Conservation (phyloP, 2,888 invertebrate genomes). For the Cylindroiulus punctatus region DNA sequence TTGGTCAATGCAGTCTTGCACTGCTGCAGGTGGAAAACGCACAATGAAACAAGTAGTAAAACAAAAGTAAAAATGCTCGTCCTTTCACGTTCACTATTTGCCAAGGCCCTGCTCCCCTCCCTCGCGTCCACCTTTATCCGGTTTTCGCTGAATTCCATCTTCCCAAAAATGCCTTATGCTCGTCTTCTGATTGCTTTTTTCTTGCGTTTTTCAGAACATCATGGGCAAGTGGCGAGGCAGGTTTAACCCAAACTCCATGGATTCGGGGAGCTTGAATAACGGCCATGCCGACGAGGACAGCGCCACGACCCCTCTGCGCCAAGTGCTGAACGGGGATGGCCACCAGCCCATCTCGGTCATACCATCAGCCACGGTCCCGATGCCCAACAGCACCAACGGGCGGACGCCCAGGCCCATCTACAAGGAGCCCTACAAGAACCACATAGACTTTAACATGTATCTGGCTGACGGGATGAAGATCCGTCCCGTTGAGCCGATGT, state of each 20-base stretch:
- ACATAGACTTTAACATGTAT: background rate
- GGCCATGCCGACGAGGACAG: slow-evolving; percentile 44
- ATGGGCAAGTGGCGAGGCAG: slow-evolving; percentile 56
- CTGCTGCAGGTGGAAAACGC: no score
- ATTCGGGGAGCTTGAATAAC: slow-evolving; percentile 47
- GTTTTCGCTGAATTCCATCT: background rate
- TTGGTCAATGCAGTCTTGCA: no score
- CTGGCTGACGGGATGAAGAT: slow-evolving; percentile 54
- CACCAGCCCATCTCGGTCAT: background rate
- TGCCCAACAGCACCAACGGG: slow-evolving; percentile 19
- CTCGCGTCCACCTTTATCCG: background rate
- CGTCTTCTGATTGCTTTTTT: background rate
- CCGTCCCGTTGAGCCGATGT: background rate
- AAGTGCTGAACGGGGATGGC: slow-evolving; percentile 46
- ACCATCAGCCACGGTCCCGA: background rate
- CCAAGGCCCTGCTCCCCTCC: background rate
- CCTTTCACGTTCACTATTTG: no score
- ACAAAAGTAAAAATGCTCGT: no score
- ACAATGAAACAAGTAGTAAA: no score
- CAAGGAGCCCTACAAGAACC: slow-evolving; percentile 52
- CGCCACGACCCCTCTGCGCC: background rate
- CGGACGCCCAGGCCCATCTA: slow-evolving; percentile 26
- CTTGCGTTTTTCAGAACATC: slow-evolving; percentile 22
- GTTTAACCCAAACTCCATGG: background rate
- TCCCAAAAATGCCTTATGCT: background rate